phyloP scores from a whole-genome alignment of 2,888 invertebrate genomes.

The Tiphia femorata region DNA sequence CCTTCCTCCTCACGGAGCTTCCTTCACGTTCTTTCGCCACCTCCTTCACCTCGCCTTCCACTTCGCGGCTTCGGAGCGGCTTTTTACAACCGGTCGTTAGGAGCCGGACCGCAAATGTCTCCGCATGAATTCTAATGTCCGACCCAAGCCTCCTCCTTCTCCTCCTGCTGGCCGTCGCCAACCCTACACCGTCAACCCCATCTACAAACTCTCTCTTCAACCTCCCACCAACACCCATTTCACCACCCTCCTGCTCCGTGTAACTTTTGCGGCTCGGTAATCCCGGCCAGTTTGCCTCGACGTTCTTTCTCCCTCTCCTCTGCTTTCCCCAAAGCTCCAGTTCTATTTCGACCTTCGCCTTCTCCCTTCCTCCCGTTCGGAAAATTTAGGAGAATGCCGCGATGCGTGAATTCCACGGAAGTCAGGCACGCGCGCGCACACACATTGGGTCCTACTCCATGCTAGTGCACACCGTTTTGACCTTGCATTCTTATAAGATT shows the following conservation, averaged over 20 bases:
- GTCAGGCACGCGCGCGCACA: no score
- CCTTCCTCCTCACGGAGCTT: conserved; percentile 33
- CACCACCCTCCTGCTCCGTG: conserved; percentile 2
- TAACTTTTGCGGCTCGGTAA: conserved; percentile 42
- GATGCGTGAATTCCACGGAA: conserved; percentile 48
- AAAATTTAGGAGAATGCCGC: conserved; percentile 36
- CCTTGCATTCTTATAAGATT: conserved; percentile 57
- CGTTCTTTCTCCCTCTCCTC: neutral
- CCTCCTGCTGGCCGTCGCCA: neutral
- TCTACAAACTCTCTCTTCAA: no score
- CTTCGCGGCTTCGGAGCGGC: conserved; percentile 48
- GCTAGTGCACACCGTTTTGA: conserved; percentile 53
- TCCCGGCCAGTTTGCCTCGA: conserved; percentile 56
- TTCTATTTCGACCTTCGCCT: neutral
- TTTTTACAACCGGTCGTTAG: conserved; percentile 67
- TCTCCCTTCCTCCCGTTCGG: conserved; percentile 14
- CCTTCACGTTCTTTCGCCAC: no score
- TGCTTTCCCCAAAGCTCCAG: neutral
- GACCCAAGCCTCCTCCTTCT: conserved; percentile 24
- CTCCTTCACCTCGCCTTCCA: conserved; percentile 43
- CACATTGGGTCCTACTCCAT: no score
- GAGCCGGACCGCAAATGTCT: conserved; percentile 67
- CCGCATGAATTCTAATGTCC: conserved; percentile 68
- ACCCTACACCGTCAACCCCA: neutral
- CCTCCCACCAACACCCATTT: conserved; percentile 17